Evolutionary conservation across 2,797 vertebrate species (phyloP).

Genomic region (Sebastes vulpes): DNA sequence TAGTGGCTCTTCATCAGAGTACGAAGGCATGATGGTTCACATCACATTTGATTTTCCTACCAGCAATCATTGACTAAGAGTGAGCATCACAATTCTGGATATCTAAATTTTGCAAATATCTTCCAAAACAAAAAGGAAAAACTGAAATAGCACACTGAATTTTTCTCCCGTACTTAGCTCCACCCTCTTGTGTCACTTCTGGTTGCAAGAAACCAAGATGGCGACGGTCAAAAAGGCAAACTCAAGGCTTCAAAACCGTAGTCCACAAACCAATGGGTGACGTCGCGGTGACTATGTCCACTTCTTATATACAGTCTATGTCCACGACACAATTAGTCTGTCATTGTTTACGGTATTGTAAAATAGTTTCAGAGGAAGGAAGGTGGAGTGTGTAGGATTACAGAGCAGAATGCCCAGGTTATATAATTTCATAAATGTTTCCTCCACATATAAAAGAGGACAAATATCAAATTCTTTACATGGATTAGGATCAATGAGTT

Average conservation of each 20-base stretch:
- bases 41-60: too few species aligned
- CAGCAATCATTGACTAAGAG: too few species aligned
- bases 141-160: neutral
- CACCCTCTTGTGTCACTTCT: too few species aligned
- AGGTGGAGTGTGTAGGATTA: neutral
- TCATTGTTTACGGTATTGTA: neutral
- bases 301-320: neutral
- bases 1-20: neutral
- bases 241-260: too few species aligned
- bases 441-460: neutral
- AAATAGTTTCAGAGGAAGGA: neutral
- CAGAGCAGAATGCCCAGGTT: neutral
- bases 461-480: neutral
- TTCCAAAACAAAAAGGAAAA: constrained; percentile 8
- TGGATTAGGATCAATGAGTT: neutral
- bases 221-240: rapidly evolving
- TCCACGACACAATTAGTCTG: neutral
- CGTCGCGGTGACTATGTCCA: too few species aligned
- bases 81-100: neutral
- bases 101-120: neutral
- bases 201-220: too few species aligned
- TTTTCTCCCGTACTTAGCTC: neutral
- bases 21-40: too few species aligned
- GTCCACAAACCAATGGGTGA: too few species aligned
- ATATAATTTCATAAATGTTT: neutral